Base-by-base conservation (phyloP, 2,113 vertebrate species). In the Pica pica region DNA sequence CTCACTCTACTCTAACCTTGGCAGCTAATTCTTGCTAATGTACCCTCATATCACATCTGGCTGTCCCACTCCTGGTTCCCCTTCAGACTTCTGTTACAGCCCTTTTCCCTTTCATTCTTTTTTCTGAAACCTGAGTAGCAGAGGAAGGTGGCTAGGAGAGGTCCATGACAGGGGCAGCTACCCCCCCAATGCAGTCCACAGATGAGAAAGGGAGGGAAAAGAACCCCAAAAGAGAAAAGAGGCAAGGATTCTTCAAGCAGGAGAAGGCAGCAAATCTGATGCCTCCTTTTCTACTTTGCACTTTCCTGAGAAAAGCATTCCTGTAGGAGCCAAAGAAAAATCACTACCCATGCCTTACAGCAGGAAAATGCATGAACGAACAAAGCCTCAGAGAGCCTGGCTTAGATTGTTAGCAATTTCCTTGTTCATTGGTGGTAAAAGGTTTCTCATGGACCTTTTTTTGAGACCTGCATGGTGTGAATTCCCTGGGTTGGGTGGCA, bases 201-300 rank as follows among this genome's bases (percentile, higher is more conserved):
- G 39, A 20, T 19, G 16, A 47, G 44, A 78, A 92, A 16, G 14
- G 8, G 9, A 61, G 7, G 46, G 50, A 44, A 90, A 81, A 61
- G n/a, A 50, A 18, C 10, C 11, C 10, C 59, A 44, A 37, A 81
- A 53, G 23, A 60, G 27, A 47, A 19, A 17, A 6, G 6, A 78
- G 21, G 5, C 11, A 64, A 78, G 39, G 18, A 69, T 31, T 28
- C 14, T 31, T 11, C 0, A 1, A 78, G 31, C 1, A 1, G 46
- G 21, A 73, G 27, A 57, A 37, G 31, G 20, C 33, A 77, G 30
- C 3, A 61, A 57, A 65, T 52, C 30, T 47, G 12, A 6, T 5
- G 12, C 30, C 24, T 5, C 2, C 3, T 65, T 69, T 73, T 61
- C 28, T 42, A 28, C 23, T 59, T 65, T 60, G 21, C 31, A 42